Conservation (phyloP, 2,113 vertebrate species). For the Hoplias malabaricus region DNA sequence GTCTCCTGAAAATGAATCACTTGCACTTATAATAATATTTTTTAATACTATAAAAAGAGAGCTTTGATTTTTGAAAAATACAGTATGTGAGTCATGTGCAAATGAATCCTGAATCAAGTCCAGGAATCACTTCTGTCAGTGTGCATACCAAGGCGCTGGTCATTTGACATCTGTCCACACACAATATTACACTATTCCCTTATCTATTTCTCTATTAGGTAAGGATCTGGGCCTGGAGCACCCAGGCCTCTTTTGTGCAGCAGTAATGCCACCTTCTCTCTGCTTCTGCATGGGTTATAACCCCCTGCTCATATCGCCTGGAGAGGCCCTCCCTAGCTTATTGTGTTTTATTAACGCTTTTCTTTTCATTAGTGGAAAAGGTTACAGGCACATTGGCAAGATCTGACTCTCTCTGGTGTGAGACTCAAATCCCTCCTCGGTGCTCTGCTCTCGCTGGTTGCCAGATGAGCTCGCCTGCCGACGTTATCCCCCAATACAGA, state of each 20-base stretch:
- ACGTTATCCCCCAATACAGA: conserved; percentile 59
- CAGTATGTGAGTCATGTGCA: no score
- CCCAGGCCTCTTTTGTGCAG: background rate
- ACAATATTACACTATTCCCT: conserved; percentile 43
- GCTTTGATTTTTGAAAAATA: no score
- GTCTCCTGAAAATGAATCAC: no score
- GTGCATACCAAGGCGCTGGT: background rate
- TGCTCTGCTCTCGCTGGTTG: conserved; percentile 26
- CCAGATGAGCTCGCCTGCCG: conserved; percentile 63
- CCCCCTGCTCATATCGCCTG: conserved; percentile 45
- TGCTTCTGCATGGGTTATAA: conserved; percentile 48
- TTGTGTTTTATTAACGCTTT: conserved; percentile 66
- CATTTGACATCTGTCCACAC: conserved; percentile 16
- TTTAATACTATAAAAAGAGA: no score
- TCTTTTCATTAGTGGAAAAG: conserved; percentile 73
- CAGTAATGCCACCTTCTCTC: conserved; percentile 34
- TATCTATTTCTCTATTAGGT: conserved; percentile 18
- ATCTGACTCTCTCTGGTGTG: conserved; percentile 34
- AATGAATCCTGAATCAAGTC: background rate
- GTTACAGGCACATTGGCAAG: conserved; percentile 66
- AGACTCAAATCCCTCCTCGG: conserved; percentile 26
- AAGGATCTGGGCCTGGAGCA: conserved; percentile 11
- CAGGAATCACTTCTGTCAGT: background rate
- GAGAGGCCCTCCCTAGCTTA: conserved; percentile 56
- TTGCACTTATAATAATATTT: no score